phyloP scores from a whole-genome alignment of 2,797 vertebrate species.

The Etheostoma nigrum region DNA sequence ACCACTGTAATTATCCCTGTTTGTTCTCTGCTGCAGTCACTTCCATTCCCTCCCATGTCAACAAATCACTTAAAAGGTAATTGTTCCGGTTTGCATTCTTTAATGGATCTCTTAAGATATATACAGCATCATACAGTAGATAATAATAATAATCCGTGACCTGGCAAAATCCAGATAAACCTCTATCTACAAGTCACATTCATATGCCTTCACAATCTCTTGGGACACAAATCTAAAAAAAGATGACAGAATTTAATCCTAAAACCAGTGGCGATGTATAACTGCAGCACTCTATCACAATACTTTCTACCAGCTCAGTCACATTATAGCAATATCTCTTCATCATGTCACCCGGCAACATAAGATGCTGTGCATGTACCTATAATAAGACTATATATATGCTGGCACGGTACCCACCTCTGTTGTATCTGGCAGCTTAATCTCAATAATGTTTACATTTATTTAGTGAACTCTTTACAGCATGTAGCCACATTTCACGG shows the following conservation, averaged over 20 bases:
- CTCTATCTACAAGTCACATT: neutral
- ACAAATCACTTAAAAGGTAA: constrained; percentile 3
- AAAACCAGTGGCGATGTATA: neutral
- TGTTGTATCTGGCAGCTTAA: constrained; percentile 24
- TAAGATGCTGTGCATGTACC: constrained; percentile 6
- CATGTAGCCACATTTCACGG: constrained; percentile 18
- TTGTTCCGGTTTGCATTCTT: neutral
- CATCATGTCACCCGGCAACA: constrained; percentile 22
- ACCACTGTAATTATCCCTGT: neutral
- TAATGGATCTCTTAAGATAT: neutral
- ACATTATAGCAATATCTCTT: constrained; percentile 17
- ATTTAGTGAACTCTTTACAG: constrained; percentile 29
- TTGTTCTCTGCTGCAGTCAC: constrained; percentile 11
- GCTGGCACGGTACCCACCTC: constrained; percentile 16
- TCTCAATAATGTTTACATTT: constrained; percentile 45
- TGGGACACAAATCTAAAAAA: neutral
- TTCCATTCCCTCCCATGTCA: neutral
- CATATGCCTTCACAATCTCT: neutral
- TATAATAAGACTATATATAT: constrained; percentile 55
- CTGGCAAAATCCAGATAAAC: neutral
- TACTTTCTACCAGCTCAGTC: constrained; percentile 23
- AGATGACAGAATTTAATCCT: constrained; percentile 20
- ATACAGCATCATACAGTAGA: too few relatives aligned
- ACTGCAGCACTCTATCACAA: neutral
- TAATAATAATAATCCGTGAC: neutral